Percentiles rank a stretch among this genome's conserved stretches.
Evolutionary conservation across 1,140 invertebrate genomes (phyloP).

Genomic region (Adelges cooleyi): DNA sequence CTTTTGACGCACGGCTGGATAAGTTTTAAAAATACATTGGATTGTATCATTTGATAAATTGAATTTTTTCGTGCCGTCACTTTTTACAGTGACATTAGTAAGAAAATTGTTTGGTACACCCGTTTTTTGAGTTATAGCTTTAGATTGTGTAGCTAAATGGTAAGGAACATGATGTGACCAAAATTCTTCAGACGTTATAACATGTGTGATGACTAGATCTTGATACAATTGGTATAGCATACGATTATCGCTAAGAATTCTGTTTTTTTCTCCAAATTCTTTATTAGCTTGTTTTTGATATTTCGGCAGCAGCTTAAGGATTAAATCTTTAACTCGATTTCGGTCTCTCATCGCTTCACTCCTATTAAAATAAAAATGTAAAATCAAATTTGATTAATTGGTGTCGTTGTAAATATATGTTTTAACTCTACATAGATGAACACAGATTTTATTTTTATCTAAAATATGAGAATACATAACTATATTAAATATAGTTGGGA

Average conservation of each 20-base stretch:
- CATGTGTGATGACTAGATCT: conserved; percentile 87
- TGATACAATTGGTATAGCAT: conserved; percentile 72
- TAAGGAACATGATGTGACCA: conserved; percentile 77
- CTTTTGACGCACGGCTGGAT: conserved; percentile 95
- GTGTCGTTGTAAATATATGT: too few species aligned
- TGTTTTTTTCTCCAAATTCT: conserved; percentile 82
- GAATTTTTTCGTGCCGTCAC: conserved; percentile 92
- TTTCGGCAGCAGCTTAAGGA: conserved; percentile 85
- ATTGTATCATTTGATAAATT: conserved; percentile 96
- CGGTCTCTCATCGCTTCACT: conserved; percentile 76
- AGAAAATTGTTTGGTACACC: conserved; percentile 81
- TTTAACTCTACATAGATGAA: too few species aligned
- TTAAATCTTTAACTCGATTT: conserved; percentile 83
- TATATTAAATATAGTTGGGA: too few species aligned
- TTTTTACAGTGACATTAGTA: conserved; percentile 79
- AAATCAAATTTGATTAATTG: too few species aligned
- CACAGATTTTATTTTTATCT: too few species aligned
- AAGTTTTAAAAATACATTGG: conserved; percentile 96
- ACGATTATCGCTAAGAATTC: conserved; percentile 69
- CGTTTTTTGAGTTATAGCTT: conserved; percentile 60
- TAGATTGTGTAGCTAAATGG: conserved; percentile 60
- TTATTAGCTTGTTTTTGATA: conserved; percentile 90
- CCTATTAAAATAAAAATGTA: background rate
- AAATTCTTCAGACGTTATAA: conserved; percentile 91
- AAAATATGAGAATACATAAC: too few species aligned